These are phyloP conservation scores for Acleris emargana DNA, from an alignment of 2,888 invertebrate genomes.

Conservation along the genomic window DNA sequence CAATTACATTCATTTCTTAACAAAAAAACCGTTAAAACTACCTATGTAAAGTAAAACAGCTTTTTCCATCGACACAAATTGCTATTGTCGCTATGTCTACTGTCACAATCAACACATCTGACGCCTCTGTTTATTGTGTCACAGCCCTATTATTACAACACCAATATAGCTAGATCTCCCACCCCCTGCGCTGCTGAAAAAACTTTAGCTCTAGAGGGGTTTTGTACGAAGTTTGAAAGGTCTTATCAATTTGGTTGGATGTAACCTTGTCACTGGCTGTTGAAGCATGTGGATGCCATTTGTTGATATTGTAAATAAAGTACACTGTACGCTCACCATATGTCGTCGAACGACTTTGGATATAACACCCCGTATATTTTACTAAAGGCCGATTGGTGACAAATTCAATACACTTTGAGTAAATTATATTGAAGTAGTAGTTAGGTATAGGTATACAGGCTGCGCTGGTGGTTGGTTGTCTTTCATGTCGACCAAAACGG, in stretches of 20 bases:
- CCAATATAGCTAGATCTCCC: background rate
- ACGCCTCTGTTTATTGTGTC: slow-evolving; percentile 22
- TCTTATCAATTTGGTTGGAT: background rate
- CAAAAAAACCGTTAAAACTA: too few relatives aligned
- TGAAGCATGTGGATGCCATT: slow-evolving; percentile 15
- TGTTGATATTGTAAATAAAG: slow-evolving; percentile 23
- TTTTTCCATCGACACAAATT: background rate
- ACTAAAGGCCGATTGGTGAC: slow-evolving; percentile 1
- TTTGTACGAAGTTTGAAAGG: background rate
- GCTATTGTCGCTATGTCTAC: slow-evolving; percentile 14
- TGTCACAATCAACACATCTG: slow-evolving; percentile 13
- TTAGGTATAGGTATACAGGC: too few relatives aligned
- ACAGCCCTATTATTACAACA: slow-evolving; percentile 12
- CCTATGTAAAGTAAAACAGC: too few relatives aligned
- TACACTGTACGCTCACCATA: slow-evolving; percentile 16
- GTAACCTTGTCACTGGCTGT: slow-evolving; percentile 21
- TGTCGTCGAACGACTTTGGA: background rate
- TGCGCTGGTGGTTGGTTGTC: too few relatives aligned
- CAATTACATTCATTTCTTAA: too few relatives aligned
- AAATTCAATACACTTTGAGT: background rate
- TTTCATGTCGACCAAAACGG: too few relatives aligned
- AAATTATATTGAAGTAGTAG: too few relatives aligned
- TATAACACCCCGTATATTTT: too few relatives aligned
- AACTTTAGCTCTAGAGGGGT: background rate
- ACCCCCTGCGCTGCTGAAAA: background rate